phyloP scores from a whole-genome alignment of 2,113 vertebrate genomes.

The Myrmecobius fasciatus region DNA sequence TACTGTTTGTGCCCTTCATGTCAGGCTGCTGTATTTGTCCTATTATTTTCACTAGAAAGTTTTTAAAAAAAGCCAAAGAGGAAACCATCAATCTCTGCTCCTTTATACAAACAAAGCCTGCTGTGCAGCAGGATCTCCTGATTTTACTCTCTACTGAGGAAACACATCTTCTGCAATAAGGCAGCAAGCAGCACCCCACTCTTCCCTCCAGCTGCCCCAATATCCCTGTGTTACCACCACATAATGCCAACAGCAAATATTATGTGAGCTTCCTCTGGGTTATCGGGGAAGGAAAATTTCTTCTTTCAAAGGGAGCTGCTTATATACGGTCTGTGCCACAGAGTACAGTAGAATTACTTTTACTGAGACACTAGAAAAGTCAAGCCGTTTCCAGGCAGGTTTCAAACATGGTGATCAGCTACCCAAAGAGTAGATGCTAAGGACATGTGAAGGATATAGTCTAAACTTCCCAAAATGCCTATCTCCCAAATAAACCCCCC shows the following conservation, averaged over 20 bases:
- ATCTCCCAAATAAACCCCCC: not conserved
- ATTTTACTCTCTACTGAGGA: not conserved
- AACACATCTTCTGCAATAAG: not conserved
- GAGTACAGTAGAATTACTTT: constrained; percentile 30
- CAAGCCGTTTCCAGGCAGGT: constrained; percentile 57
- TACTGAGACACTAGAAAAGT: constrained; percentile 29
- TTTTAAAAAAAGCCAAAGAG: constrained; percentile 13
- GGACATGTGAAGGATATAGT: constrained; percentile 39
- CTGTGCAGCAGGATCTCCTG: not conserved
- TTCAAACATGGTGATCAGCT: constrained; percentile 48
- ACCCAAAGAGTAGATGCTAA: constrained; percentile 21
- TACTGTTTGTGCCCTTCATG: not conserved
- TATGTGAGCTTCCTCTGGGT: not conserved
- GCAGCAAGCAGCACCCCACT: not conserved
- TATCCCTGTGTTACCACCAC: not conserved
- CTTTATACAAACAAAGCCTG: not conserved
- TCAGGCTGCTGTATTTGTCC: constrained; percentile 2
- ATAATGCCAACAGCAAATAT: not conserved
- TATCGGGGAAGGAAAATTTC: not conserved
- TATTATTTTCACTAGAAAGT: constrained; percentile 8
- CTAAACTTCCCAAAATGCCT: constrained; percentile 3
- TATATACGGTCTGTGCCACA: constrained; percentile 62
- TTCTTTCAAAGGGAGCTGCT: constrained; percentile 34
- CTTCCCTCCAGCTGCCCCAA: not conserved
- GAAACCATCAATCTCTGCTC: not conserved